Evolutionary conservation across 2,113 vertebrate genomes (phyloP).

Genomic region (Paradoxurus hermaphroditus): DNA sequence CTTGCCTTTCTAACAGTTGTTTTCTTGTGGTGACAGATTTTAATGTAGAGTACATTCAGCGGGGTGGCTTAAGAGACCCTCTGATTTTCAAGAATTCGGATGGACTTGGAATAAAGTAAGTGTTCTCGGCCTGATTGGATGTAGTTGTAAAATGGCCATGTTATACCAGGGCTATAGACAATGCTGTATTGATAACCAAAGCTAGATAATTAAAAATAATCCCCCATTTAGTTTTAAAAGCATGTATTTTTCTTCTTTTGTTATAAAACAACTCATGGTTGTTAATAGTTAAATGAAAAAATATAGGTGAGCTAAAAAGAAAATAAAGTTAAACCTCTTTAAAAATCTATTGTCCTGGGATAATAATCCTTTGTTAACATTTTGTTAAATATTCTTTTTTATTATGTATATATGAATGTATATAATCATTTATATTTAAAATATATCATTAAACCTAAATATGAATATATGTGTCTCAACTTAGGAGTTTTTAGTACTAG

Average conservation of each 20-base stretch:
- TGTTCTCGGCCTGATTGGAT: neutral
- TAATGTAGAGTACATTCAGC: slow-evolving; percentile 97
- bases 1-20: slow-evolving; percentile 54
- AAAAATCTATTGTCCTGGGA: neutral
- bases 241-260: neutral
- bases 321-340: neutral
- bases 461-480: neutral
- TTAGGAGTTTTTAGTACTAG: neutral
- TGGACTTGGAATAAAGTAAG: slow-evolving; percentile 96
- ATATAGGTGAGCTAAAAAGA: slow-evolving; percentile 22
- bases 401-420: neutral
- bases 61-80: slow-evolving; percentile 94
- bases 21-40: slow-evolving; percentile 87
- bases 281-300: slow-evolving; percentile 16
- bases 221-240: slow-evolving; percentile 10
- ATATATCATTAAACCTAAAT: neutral
- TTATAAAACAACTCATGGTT: neutral
- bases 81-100: slow-evolving; percentile 94
- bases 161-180: neutral
- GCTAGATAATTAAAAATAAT: slow-evolving; percentile 11
- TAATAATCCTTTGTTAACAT: neutral
- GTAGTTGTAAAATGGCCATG: neutral
- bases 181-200: neutral
- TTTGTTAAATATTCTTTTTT: neutral
- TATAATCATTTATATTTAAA: slow-evolving; percentile 11